Conservation (phyloP, 92 coral and sea anemone species). For the Ricordea florida region DNA sequence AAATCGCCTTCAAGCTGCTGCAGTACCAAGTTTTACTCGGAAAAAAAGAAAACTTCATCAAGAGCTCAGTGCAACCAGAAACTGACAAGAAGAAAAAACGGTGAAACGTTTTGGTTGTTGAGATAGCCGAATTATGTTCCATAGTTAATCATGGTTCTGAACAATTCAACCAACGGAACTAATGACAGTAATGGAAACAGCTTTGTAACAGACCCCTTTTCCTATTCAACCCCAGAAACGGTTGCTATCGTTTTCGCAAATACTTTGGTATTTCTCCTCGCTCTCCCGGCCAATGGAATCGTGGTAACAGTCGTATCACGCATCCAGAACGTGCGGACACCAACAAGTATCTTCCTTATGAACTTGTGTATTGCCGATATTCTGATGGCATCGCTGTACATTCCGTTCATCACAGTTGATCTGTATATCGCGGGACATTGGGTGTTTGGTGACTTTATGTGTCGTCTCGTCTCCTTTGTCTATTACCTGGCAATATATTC, state of each 20-base stretch:
- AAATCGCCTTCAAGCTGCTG: too few relatives aligned
- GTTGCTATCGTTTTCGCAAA: constrained; percentile 39
- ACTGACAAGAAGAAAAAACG: too few relatives aligned
- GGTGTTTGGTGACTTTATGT: constrained; percentile 80
- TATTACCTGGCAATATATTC: constrained; percentile 64
- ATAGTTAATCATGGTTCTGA: neutral
- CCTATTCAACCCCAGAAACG: constrained; percentile 34
- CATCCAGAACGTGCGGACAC: constrained; percentile 77
- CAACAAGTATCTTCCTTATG: constrained; percentile 73
- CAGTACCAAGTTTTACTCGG: too few relatives aligned
- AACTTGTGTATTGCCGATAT: constrained; percentile 81
- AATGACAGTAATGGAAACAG: neutral
- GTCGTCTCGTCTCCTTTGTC: constrained; percentile 59
- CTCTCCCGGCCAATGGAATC: constrained; percentile 67
- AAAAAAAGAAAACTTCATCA: too few relatives aligned
- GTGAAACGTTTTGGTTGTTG: too few relatives aligned
- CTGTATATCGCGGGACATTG: constrained; percentile 55
- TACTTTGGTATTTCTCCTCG: constrained; percentile 54
- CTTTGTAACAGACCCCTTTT: neutral
- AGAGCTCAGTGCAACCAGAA: too few relatives aligned
- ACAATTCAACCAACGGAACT: constrained; percentile 1
- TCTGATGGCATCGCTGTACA: constrained; percentile 66
- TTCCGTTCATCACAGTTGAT: constrained; percentile 75
- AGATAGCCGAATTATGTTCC: too few relatives aligned
- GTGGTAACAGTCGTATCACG: constrained; percentile 71